A percentile compares a stretch with the other conserved stretches of the same genome.
phyloP scores from a whole-genome alignment of 2,888 invertebrate genomes.

The Macrophya alboannulata region DNA sequence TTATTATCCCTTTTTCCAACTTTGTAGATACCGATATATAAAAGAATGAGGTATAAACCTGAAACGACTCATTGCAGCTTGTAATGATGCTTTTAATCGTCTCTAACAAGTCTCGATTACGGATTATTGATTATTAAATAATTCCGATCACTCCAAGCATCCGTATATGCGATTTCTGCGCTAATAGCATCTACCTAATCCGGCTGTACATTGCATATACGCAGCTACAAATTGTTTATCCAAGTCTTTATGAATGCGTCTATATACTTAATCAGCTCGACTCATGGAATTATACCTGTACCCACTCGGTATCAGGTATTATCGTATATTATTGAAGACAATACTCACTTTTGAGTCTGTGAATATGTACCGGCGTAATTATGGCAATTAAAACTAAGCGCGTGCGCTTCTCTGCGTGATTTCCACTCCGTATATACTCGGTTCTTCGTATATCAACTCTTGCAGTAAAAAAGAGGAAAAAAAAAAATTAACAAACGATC shows the following conservation, averaged over 20 bases:
- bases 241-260: not conserved
- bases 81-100: slow-evolving; percentile 36
- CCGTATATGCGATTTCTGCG: not conserved
- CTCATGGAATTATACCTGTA: slow-evolving; percentile 3
- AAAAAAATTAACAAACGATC: not conserved
- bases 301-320: not conserved
- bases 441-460: not conserved
- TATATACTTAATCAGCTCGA: slow-evolving; percentile 11
- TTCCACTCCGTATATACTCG: not conserved
- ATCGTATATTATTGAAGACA: slow-evolving; percentile 32
- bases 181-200: not conserved
- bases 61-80: not conserved
- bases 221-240: not conserved
- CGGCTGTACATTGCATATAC: not conserved
- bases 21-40: not conserved
- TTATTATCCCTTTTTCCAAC: not conserved
- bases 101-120: slow-evolving; percentile 7
- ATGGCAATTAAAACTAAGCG: slow-evolving; percentile 46
- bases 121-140: slow-evolving; percentile 25
- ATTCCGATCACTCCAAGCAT: not conserved
- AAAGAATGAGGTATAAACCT: not conserved
- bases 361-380: not conserved
- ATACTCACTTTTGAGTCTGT: slow-evolving; percentile 34
- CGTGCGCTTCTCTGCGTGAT: slow-evolving; percentile 19
- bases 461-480: not conserved